Base-by-base conservation (phyloP, 2,888 invertebrate species). In the Ennomos quercinarius region DNA sequence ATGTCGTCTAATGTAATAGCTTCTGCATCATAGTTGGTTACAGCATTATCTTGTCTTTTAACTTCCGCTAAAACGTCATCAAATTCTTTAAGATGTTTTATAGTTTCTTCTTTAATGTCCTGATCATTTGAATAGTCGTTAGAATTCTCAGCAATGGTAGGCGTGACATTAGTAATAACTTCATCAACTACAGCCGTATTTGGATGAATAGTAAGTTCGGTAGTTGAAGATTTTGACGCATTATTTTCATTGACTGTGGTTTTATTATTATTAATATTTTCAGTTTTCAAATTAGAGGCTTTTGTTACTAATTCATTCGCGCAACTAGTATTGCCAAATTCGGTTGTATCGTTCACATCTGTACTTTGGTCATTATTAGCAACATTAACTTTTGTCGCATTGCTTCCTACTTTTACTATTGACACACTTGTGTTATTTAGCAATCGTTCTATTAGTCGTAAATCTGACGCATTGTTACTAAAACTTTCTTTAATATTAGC, bases 31-130 rank as follows among this genome's bases (percentile, higher is more conserved):
- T 12, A 27, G 42, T 41, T 10, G 2, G 43, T 44, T 36, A 10
- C 27, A 5, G n/a, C 9, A 35, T 49, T 27, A 41, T 36, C 0
- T 43, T 61, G 34, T 12, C 8, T 46, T 53, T 34, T n/a, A n/a
- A 64, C 27, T 57, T 60, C 44, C 36, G 38, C 17, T 17, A 64
- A 42, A 9, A 65, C 48, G 13, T 62, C 46, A 11, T 66, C 57
- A 36, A 64, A 68, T 42, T 67, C 67, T 45, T 53, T 45, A 3
- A 59, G 11, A n/a, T 34, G 27, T 27, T 46, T 38, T n/a, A 6
- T 46, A 9, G 57, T 51, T 41, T 57, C 8, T 17, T 41, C 41
- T 9, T 37, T 41, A 2, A 12, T 13, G 5, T 11, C 10, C 27
- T 46, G 13, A 8, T n/a, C 8, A 40, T 57, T 34, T 39, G 12